Base-by-base conservation (phyloP, 2,888 invertebrate species). In the Crossocerus cetratus region DNA sequence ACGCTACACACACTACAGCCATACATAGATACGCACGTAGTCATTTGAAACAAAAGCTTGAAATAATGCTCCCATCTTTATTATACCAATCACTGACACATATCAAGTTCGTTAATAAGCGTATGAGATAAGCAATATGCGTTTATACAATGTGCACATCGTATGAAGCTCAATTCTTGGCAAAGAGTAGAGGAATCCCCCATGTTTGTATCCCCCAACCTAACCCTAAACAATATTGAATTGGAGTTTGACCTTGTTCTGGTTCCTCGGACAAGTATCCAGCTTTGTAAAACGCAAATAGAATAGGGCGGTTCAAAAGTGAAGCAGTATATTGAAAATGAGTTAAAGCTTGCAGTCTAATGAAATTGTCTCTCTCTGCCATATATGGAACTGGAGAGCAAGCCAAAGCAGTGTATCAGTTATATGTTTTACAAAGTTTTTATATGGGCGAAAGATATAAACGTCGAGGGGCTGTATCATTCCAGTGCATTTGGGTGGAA, bases 401-500 rank as follows among this genome's bases (percentile, higher is more conserved):
- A 49, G 49, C 49, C 49, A 49, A 49, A 49, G 49, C 16, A 49
- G 14, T 49, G 49, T 49, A 49, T 49, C 49, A 14, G 49, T 49
- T 3, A 49, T 16, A 49, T 49, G 49, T 49, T 49, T 49, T n/a
- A 49, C n/a, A 49, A 49, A 49, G 49, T 49, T 49, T 16, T 49
- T 49, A 49, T 49, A 49, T 16, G 49, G 49, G 49, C 49, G 49
- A 49, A 49, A 49, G 13, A 49, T 14, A 49, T 49, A 49, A 16
- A 49, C 49, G 16, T 49, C 49, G 3, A 49, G 49, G 49, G 49
- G 49, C 49, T 49, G n/a, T 49, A 49, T 49, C 49, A 49, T 49
- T 49, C 49, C 49, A 49, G 49, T 49, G 16, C 49, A n/a, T 49
- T 49, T 49, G 49, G 16, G 49, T 16, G 49, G 16, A 49, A 49